These are phyloP conservation scores for Lithophane semibrunnea DNA, from an alignment of 2,888 invertebrate genomes.

Conservation along the genomic window DNA sequence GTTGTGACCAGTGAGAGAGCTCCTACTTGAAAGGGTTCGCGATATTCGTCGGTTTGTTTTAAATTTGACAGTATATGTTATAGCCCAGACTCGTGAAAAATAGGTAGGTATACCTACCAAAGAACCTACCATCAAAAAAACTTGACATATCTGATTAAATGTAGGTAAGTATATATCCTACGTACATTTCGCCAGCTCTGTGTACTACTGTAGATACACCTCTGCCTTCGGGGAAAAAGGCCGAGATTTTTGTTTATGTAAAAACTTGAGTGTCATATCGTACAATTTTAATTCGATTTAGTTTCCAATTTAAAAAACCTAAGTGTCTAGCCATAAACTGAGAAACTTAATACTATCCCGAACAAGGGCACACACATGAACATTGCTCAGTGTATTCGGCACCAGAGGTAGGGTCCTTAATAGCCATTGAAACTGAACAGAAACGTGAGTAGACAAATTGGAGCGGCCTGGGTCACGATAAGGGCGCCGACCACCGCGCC, in stretches of 20 bases:
- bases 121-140: too few species aligned
- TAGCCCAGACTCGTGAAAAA: not conserved
- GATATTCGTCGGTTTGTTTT: constrained; percentile 27
- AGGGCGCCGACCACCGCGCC: constrained; percentile 74
- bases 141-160: not conserved
- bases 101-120: not conserved
- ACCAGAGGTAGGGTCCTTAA: constrained; percentile 85
- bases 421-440: constrained; percentile 87
- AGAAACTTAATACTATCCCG: not conserved
- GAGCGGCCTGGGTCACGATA: constrained; percentile 87
- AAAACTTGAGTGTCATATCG: too few species aligned
- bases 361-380: constrained; percentile 53
- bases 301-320: not conserved
- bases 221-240: not conserved
- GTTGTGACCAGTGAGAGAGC: constrained; percentile 45
- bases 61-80: not conserved
- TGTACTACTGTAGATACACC: not conserved
- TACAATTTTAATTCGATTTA: not conserved
- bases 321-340: not conserved
- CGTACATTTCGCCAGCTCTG: too few species aligned
- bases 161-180: too few species aligned
- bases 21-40: constrained; percentile 65
- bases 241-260: not conserved
- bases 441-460: constrained; percentile 89
- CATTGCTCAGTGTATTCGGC: constrained; percentile 65